Evolutionary conservation across 2,888 invertebrate species (phyloP).

Genomic region (Morinoia aosen): DNA sequence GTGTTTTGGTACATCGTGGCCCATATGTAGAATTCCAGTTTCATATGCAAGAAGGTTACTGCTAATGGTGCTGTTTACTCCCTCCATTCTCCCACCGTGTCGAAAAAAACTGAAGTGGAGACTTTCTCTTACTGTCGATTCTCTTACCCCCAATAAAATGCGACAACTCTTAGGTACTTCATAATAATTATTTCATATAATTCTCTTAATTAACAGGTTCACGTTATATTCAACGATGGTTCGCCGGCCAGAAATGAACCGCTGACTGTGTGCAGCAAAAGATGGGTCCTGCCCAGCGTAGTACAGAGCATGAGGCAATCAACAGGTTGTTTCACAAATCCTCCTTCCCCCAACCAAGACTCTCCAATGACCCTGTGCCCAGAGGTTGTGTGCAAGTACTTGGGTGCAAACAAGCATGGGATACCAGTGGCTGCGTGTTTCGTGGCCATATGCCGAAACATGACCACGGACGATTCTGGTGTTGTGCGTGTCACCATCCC

Average conservation of each 20-base stretch:
- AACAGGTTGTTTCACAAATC: background rate
- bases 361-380: background rate
- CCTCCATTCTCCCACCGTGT: too few relatives aligned
- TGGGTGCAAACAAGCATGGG: background rate
- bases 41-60: too few relatives aligned
- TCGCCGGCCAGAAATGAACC: background rate
- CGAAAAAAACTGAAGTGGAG: too few relatives aligned
- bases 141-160: too few relatives aligned
- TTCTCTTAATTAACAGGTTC: background rate
- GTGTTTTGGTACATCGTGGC: too few relatives aligned
- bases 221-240: background rate
- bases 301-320: background rate
- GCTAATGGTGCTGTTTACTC: too few relatives aligned
- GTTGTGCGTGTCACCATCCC: background rate
- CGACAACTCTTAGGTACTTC: too few relatives aligned
- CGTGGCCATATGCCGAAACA: background rate
- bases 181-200: background rate
- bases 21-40: too few relatives aligned
- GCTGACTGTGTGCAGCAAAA: background rate
- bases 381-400: background rate
- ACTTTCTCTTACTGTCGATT: too few relatives aligned
- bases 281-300: background rate
- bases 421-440: background rate
- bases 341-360: background rate
- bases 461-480: constrained; percentile 27